Percentiles rank a stretch among this genome's conserved stretches.
These are phyloP conservation scores for Gopherus evgoodei DNA, from an alignment of 2,113 vertebrate species.

Conservation along the genomic window DNA sequence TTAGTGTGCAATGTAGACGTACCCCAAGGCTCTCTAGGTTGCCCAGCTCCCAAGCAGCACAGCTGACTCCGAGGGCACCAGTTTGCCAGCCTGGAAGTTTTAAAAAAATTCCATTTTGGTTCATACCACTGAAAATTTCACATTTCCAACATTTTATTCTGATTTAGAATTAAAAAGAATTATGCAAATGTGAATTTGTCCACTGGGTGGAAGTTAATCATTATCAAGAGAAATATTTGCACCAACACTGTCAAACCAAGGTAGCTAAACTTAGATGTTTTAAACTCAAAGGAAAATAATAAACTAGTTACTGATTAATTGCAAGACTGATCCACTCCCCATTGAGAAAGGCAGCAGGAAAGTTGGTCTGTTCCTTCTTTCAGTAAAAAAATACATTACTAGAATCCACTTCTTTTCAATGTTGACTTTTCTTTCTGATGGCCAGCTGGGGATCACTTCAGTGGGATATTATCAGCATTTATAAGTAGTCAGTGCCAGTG, in stretches of 20 bases:
- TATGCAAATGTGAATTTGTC: neutral
- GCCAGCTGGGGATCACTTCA: too few species aligned
- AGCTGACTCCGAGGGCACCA: too few species aligned
- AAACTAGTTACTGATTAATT: neutral
- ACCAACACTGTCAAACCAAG: neutral
- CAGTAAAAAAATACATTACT: too few species aligned
- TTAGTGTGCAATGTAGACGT: too few species aligned
- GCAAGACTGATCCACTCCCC: neutral
- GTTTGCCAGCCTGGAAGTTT: neutral
- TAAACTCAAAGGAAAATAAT: neutral
- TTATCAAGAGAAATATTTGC: neutral
- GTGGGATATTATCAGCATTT: too few species aligned
- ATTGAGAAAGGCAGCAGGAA: neutral
- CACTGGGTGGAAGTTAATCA: neutral
- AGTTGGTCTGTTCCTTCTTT: too few species aligned
- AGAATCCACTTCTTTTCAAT: too few species aligned
- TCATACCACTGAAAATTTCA: neutral
- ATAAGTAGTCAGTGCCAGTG: too few species aligned
- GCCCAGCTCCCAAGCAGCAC: neutral
- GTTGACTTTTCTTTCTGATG: too few species aligned
- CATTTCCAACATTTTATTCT: neutral
- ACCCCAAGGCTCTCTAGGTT: too few species aligned
- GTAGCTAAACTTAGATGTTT: neutral
- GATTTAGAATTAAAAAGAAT: neutral
- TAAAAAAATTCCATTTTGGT: neutral